Base-by-base conservation (phyloP, 2,113 vertebrate genomes). In the Oxygymnocypris stewartii region DNA sequence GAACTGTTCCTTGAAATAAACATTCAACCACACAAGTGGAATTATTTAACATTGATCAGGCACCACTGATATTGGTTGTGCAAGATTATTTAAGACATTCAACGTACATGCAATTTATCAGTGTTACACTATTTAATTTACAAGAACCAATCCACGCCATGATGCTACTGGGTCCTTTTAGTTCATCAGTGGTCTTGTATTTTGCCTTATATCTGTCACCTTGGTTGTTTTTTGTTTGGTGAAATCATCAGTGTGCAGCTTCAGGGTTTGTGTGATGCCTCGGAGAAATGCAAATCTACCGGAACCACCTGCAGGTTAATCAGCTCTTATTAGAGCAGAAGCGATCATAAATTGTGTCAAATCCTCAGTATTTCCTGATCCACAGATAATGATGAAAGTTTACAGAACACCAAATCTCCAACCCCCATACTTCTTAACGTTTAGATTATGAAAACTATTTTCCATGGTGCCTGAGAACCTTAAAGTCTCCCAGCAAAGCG, bases 281-380 rank as follows among this genome's bases (percentile, higher is more conserved):
- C 23, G 1, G 78, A 80, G 37, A 63, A 44, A 42, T 80, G 12
- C n/a, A 42, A 63, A 80, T 80, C 51, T 42, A 80, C 54, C 23
- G 23, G 23, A 59, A 63, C 57, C 78, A 44, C 20, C 57, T 25
- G 23, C 37, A 42, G 28, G 23, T 11, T 61, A 80, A 61, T 63
- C 20, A 14, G 54, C 47, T 61, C 51, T 59, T 57, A 79, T 61
- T 61, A n/a, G 77, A n/a, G 31, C 5, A n/a, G 35, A 44, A 76
- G 78, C 18, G 23, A 79, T 59, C 18, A n/a, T 14, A 40, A 42
- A 31, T 80, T 28, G 37, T 44, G 31, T 61, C 57, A 80, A 80
- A 80, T 80, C 78, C 57, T 63, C 35, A 40, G 37, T 42, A 8
- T n/a, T 12, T 42, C 40, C 37, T 61, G 78, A 80, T 63, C 35